Evolutionary conservation across 37 sponge, comb jelly and placozoan genomes (phyloP).

Genomic region (Aplysina aerophoba): DNA sequence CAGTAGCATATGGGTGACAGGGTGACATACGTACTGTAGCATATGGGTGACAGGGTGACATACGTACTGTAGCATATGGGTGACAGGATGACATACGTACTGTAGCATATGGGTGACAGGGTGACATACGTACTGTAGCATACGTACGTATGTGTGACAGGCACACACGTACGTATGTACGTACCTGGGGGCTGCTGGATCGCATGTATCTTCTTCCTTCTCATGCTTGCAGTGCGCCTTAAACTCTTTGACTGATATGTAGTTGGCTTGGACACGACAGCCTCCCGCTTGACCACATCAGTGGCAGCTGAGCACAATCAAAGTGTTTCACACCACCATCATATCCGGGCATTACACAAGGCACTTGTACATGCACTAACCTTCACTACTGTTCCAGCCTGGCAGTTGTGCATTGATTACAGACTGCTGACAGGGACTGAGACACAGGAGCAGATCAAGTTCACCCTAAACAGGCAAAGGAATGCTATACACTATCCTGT

Average conservation of each 20-base stretch:
- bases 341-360: not conserved
- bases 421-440: not conserved
- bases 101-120: not conserved
- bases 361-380: not conserved
- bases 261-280: not conserved
- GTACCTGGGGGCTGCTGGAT: not conserved
- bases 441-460: not conserved
- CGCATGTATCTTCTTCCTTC: not conserved
- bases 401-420: not conserved
- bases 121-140: not conserved
- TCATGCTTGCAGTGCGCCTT: constrained; percentile 17
- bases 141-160: not conserved
- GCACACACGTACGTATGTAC: not conserved
- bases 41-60: no score
- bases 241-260: constrained; percentile 5
- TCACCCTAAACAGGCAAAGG: not conserved
- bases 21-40: no score
- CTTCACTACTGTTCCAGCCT: not conserved
- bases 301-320: not conserved
- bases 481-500: not conserved
- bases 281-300: not conserved
- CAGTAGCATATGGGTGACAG: no score
- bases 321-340: not conserved
- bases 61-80: no score
- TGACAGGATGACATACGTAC: not conserved